Conservation (phyloP, 2,888 invertebrate species). For the Heliconius charithonia region DNA sequence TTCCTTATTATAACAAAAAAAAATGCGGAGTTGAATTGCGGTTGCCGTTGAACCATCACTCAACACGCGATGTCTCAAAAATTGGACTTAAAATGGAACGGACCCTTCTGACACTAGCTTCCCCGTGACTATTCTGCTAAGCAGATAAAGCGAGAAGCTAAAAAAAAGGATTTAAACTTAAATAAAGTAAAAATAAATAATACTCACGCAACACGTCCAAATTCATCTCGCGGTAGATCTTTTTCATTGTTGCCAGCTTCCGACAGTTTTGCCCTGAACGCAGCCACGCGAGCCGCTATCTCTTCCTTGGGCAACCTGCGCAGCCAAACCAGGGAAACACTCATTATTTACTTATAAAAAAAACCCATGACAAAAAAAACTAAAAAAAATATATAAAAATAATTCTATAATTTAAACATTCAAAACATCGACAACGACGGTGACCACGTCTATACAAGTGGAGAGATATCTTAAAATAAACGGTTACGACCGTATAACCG, state of each 20-base stretch:
- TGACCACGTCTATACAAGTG: constrained; percentile 21
- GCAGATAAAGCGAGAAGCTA: too few relatives aligned
- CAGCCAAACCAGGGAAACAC: constrained; percentile 78
- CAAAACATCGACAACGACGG: background rate
- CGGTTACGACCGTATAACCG: constrained; percentile 27
- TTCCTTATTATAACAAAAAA: too few relatives aligned
- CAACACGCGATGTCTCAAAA: too few relatives aligned
- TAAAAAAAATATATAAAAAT: background rate
- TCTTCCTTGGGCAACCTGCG: constrained; percentile 93
- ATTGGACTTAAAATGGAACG: too few relatives aligned
- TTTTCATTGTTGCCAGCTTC: constrained; percentile 83
- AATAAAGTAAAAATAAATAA: constrained; percentile 38
- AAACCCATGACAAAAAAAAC: background rate
- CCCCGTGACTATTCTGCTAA: too few relatives aligned
- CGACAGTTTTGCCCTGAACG: constrained; percentile 93
- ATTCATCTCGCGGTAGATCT: constrained; percentile 90
- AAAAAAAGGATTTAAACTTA: background rate
- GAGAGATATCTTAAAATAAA: constrained; percentile 57
- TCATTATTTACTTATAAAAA: constrained; percentile 59
- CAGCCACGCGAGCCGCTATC: constrained; percentile 92
- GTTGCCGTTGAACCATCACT: too few relatives aligned
- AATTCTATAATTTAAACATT: background rate
- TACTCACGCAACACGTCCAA: constrained; percentile 90
- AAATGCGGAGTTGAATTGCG: too few relatives aligned
- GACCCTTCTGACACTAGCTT: too few relatives aligned